Base-by-base conservation (phyloP, 2,113 vertebrate species). In the Oryzias curvinotus region DNA sequence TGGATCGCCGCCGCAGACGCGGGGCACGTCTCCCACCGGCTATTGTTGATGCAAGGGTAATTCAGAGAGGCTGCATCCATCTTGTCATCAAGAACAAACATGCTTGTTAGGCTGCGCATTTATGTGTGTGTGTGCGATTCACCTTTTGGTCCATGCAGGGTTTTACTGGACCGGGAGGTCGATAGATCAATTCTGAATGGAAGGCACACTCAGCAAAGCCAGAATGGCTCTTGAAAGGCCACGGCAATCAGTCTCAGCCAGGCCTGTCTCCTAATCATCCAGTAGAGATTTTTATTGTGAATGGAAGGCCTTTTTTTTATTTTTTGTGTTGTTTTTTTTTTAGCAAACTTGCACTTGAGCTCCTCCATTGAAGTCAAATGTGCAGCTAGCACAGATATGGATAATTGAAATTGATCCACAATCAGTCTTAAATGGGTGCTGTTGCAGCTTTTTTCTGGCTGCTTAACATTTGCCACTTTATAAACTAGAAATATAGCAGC, bases 191-290 rank as follows among this genome's bases (percentile, higher is more conserved):
- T 88, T 80, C 46, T 65, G 80, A 83, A 83, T 85, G 83, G 80
- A 87, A 88, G 83, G 76, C 77, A 86, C 80, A 85, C 85, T 88
- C 88, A 85, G 88, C 86, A 86, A 64, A 82, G 86, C 75, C 71
- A 83, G 80, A 86, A 90, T 88, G 86, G 78, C 86, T 77, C 53
- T 59, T 79, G 59, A 87, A 90, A 88, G 86, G 83, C 83, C 86
- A 85, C 72, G 12, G 82, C 83, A 79, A 87, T 87, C 88, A 85
- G 85, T 90, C 83, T 87, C 60, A 64, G 74, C 63, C 51, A 4
- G 57, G 66, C 64, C 64, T 57, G 84, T 85, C 81, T 68, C 80
- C 75, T 85, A 80, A 84, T 83, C 85, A 82, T 81, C 83, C 80
- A 52, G 57, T 21, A 41, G 76, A 81, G 73, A 73, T 71, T 80